phyloP scores from a whole-genome alignment of 2,888 invertebrate genomes.

The Deilephila elpenor region DNA sequence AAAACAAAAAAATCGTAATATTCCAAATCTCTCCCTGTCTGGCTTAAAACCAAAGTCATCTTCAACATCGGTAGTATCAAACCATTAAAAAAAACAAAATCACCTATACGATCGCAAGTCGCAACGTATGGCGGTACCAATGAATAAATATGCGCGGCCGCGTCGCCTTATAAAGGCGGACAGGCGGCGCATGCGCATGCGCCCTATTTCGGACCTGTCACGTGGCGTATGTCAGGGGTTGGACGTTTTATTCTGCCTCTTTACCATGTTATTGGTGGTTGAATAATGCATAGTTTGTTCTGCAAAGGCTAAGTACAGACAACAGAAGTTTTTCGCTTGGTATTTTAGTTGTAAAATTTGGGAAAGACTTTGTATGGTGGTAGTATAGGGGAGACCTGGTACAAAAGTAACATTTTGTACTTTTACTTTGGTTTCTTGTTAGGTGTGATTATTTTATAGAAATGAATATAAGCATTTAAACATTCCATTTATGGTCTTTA shows the following conservation, averaged over 20 bases:
- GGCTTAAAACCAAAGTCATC: too few species aligned
- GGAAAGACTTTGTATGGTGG: too few species aligned
- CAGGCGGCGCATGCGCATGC: conserved; percentile 54
- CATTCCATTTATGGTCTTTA: too few species aligned
- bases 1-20: too few species aligned
- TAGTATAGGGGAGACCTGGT: too few species aligned
- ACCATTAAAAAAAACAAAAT: conserved; percentile 46
- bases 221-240: conserved; percentile 44
- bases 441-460: too few species aligned
- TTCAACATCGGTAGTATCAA: not conserved
- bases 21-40: too few species aligned
- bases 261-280: conserved; percentile 26
- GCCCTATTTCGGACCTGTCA: conserved; percentile 52
- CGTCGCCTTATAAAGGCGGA: conserved; percentile 68
- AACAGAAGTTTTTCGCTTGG: not conserved
- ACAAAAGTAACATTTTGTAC: too few species aligned
- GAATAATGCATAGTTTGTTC: conserved; percentile 16
- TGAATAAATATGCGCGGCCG: conserved; percentile 71
- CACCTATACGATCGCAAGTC: conserved; percentile 49
- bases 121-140: conserved; percentile 64
- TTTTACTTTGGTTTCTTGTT: too few species aligned
- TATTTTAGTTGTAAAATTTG: too few species aligned
- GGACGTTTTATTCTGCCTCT: conserved; percentile 29
- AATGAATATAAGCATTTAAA: too few species aligned
- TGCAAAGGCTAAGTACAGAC: not conserved